Evolutionary conservation across 2,888 invertebrate species (phyloP).

Genomic region (Meliscaeva auricollis): DNA sequence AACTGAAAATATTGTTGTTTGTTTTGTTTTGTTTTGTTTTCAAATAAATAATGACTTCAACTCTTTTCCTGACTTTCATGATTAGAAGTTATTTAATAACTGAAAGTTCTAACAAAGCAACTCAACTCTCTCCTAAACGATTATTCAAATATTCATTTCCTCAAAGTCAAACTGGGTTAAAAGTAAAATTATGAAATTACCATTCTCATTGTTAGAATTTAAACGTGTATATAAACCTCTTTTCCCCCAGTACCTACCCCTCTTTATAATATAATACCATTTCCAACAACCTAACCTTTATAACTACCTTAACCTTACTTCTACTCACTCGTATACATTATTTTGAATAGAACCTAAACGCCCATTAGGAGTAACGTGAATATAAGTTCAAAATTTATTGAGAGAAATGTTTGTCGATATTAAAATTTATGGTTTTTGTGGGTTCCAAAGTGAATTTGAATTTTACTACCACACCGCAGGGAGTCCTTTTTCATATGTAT

Average conservation of each 20-base stretch:
- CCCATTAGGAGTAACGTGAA: conserved; percentile 65
- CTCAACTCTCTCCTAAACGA: not conserved
- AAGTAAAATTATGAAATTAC: conserved; percentile 7
- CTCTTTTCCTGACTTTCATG: not conserved
- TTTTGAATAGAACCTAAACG: conserved; percentile 48
- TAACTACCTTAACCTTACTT: not conserved
- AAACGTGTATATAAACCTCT: not conserved
- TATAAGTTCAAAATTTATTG: conserved; percentile 72
- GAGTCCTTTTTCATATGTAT: conserved; percentile 20
- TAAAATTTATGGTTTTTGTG: conserved; percentile 69
- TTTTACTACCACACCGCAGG: conserved; percentile 58
- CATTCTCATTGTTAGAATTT: conserved; percentile 6
- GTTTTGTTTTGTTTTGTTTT: no score
- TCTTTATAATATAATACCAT: not conserved
- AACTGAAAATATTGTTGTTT: no score
- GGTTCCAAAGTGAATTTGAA: conserved; percentile 68
- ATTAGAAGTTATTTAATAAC: not conserved
- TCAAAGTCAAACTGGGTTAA: conserved; percentile 1
- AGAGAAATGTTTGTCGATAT: conserved; percentile 64
- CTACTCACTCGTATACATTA: no score
- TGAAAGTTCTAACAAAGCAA: not conserved
- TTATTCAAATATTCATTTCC: conserved; percentile 12
- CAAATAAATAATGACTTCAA: not conserved
- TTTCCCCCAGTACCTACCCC: not conserved
- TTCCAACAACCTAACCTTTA: not conserved